A percentile compares a stretch with the other conserved stretches of the same genome.
phyloP scores from a whole-genome alignment of 2,797 vertebrate species.

The Melanotaenia nigrans region DNA sequence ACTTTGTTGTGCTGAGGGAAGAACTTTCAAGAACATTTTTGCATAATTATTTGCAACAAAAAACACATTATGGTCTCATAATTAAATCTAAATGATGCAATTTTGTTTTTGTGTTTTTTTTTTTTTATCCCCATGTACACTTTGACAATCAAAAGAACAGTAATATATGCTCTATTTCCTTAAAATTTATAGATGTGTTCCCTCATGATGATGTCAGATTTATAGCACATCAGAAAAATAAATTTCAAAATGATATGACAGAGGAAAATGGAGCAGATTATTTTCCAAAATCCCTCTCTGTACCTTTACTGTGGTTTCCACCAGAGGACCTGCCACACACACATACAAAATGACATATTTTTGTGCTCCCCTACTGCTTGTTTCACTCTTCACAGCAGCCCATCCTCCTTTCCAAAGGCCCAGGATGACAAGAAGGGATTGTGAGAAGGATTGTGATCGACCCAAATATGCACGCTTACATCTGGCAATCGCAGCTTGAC shows the following conservation, averaged over 20 bases:
- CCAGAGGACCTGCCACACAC: conserved; percentile 45
- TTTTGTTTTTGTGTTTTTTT: conserved; percentile 47
- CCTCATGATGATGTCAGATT: background rate
- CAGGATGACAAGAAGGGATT: conserved; percentile 79
- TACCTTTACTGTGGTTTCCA: conserved; percentile 21
- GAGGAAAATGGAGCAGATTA: conserved; percentile 20
- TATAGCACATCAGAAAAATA: background rate
- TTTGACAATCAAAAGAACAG: conserved; percentile 35
- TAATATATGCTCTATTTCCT: conserved; percentile 27
- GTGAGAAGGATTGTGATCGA: conserved; percentile 80
- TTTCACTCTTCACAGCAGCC: conserved; percentile 58
- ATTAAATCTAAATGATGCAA: conserved; percentile 48
- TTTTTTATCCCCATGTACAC: conserved; percentile 35
- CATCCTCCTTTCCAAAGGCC: conserved; percentile 63
- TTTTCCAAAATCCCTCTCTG: conserved; percentile 13
- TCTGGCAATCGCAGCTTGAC: conserved; percentile 83
- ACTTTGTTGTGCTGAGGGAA: conserved; percentile 67
- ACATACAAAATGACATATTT: conserved; percentile 71
- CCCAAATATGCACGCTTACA: conserved; percentile 82
- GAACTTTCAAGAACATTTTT: conserved; percentile 71
- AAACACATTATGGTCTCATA: conserved; percentile 29
- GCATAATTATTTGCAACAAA: conserved; percentile 56
- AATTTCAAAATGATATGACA: conserved; percentile 13
- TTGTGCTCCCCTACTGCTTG: conserved; percentile 57
- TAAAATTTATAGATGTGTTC: conserved; percentile 57